Base-by-base conservation (phyloP, 2,113 vertebrate genomes). In the Brachyhypopomus gauderio region DNA sequence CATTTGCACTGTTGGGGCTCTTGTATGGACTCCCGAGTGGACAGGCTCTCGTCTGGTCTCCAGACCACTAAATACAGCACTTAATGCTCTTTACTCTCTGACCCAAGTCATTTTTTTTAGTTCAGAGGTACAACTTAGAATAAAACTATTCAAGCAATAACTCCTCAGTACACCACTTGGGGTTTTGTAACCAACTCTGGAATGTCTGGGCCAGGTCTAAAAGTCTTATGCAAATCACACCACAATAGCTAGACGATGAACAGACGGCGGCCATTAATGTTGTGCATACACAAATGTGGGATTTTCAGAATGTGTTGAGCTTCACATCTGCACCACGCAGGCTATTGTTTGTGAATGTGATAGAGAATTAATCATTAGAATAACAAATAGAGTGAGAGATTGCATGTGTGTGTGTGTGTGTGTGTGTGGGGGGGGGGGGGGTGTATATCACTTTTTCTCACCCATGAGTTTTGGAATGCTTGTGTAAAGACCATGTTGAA, bases 161-260 rank as follows among this genome's bases (percentile, higher is more conserved):
- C 71, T 66, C 71, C 30, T 74, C 60, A 7, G 17, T 36, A 11
- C 20, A 36, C 7, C 27, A 5, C 72, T 3, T 58, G 45, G 45
- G 71, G 64, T 66, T 74, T 25, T 48, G 25, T 56, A 64, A 64
- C 45, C 62, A 52, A 45, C 6, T 48, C 16, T 23, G 12, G 60
- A 69, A 81, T 52, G 66, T 75, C 72, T 81, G 72, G 72, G 60
- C 72, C 20, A 59, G 9, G 11, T 75, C 74, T 81, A 56, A 76
- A 25, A 22, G 34, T 9, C 41, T 67, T 77, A 62, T 67, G 41
- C 19, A 66, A 67, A 34, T 41, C 27, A 75, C 71, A 38, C 66
- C 59, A 72, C 59, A 48, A 56, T 72, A 36, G 77, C 41, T 30
- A 72, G 23, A 71, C 64, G 72, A 80, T 76, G 55, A 58, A 55